A percentile compares a stretch with the other conserved stretches of the same genome.
phyloP scores from a whole-genome alignment of 35 echinoderm and acorn worm genomes.

The Hemicentrotus pulcherrimus region DNA sequence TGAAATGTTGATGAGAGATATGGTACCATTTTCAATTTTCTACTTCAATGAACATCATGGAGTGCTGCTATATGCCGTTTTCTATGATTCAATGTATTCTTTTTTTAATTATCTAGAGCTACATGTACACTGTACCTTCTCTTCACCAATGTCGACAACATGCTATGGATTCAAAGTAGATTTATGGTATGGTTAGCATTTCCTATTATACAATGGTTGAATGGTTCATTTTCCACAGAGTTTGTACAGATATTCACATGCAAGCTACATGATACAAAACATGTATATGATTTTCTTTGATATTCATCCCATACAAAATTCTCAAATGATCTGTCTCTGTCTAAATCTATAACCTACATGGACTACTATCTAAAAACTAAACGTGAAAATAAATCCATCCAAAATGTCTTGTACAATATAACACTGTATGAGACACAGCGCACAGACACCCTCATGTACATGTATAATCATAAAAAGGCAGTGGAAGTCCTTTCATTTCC shows the following conservation, averaged over 20 bases:
- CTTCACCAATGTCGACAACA: not conserved
- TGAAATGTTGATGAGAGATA: not conserved
- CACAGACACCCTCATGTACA: no score
- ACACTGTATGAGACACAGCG: no score
- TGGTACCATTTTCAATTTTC: not conserved
- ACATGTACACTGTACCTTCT: not conserved
- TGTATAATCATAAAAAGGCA: not conserved
- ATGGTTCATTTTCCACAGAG: not conserved
- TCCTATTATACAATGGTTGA: not conserved
- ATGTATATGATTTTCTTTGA: not conserved
- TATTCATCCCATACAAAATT: not conserved
- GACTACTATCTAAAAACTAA: not conserved
- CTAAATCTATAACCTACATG: not conserved
- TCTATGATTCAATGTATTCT: not conserved
- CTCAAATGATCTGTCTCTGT: not conserved
- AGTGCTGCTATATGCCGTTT: not conserved
- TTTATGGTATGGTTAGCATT: not conserved
- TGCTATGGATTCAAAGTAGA: not conserved
- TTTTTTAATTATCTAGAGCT: not conserved
- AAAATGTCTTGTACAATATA: no score
- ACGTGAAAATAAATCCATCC: not conserved
- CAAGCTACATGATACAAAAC: not conserved
- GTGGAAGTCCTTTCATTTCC: not conserved
- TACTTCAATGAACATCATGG: not conserved
- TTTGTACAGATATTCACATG: not conserved